Evolutionary conservation across 2,888 invertebrate genomes (phyloP).

Genomic region (Cantharis nigra): DNA sequence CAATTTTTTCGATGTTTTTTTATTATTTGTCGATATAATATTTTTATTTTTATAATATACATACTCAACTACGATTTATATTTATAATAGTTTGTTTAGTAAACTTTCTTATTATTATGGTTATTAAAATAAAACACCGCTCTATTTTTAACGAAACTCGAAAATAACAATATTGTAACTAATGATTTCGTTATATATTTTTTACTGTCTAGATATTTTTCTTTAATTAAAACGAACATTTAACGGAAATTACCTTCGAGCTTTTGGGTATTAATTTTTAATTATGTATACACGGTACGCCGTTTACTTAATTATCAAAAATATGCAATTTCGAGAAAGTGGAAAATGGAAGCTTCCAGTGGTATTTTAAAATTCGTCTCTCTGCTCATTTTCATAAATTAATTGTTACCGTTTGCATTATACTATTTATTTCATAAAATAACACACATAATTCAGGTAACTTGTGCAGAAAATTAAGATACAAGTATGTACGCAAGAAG

Average conservation of each 20-base stretch:
- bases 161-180: not conserved
- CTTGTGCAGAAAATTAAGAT: not conserved
- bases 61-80: not conserved
- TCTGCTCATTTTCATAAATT: not conserved
- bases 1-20: not conserved
- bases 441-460: not conserved
- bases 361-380: not conserved
- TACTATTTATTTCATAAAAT: not conserved
- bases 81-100: not conserved
- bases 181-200: not conserved
- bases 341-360: not conserved
- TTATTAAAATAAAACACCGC: not conserved
- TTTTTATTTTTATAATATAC: not conserved
- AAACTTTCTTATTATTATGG: not conserved
- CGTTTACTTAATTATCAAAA: not conserved
- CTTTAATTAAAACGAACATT: not conserved
- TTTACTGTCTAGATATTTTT: not conserved
- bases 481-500: slow-evolving; percentile 4
- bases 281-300: not conserved
- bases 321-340: not conserved
- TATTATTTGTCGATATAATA: not conserved
- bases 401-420: not conserved
- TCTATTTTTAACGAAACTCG: no score
- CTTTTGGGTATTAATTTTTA: not conserved
- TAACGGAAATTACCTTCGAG: not conserved